These are phyloP conservation scores for Dryobotodes eremita DNA, from an alignment of 2,888 invertebrate genomes.

Conservation along the genomic window DNA sequence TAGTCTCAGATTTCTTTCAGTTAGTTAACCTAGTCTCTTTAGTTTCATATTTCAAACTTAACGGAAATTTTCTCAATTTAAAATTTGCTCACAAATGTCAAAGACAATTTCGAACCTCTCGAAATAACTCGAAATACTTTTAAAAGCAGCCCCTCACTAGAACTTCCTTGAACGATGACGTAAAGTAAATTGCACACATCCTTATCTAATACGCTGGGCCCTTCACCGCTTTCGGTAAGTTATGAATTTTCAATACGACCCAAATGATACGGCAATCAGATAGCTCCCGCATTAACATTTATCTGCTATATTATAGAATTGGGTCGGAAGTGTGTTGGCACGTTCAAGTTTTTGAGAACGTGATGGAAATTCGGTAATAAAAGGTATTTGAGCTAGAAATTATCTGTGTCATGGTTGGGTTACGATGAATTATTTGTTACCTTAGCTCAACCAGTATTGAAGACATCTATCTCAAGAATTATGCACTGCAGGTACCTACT, in stretches of 20 bases:
- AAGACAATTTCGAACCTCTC: neutral
- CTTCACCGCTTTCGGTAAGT: constrained; percentile 74
- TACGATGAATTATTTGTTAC: neutral
- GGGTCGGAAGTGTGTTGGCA: constrained; percentile 41
- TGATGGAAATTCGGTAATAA: constrained; percentile 41
- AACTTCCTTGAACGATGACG: constrained; percentile 67
- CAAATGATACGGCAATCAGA: constrained; percentile 72
- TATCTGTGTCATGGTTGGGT: neutral
- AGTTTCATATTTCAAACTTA: no score
- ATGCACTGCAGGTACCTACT: neutral
- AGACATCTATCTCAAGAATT: neutral
- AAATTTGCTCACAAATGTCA: neutral
- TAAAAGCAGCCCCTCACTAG: constrained; percentile 56
- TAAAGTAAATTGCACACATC: constrained; percentile 82
- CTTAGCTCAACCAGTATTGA: neutral
- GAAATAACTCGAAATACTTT: constrained; percentile 26
- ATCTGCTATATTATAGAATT: constrained; percentile 65
- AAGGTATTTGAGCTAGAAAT: constrained; percentile 1
- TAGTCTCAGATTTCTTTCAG: neutral
- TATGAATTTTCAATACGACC: constrained; percentile 81
- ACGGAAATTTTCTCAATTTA: neutral
- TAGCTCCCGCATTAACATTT: constrained; percentile 74
- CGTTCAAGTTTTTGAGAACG: constrained; percentile 50
- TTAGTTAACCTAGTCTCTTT: no score
- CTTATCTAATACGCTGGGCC: constrained; percentile 75